phyloP scores from a whole-genome alignment of 2,888 invertebrate species.

The Unio delphinus region DNA sequence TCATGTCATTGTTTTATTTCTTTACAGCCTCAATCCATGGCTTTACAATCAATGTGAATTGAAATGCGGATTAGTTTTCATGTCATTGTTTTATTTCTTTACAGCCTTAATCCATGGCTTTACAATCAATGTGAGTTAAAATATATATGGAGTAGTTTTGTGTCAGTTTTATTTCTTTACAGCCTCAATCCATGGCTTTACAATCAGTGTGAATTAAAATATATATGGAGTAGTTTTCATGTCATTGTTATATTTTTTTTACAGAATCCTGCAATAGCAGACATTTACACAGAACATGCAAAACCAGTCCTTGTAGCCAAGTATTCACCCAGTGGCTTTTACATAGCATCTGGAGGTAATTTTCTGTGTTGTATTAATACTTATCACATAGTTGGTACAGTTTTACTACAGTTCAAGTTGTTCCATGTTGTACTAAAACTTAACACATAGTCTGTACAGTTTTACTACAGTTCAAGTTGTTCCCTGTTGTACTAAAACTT shows the following conservation, averaged over 20 bases:
- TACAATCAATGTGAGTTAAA: constrained; percentile 2
- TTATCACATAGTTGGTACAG: too few relatives aligned
- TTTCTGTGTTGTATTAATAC: not conserved
- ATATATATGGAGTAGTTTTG: not conserved
- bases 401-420: too few relatives aligned
- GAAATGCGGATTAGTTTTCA: not conserved
- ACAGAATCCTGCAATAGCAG: constrained; percentile 91
- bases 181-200: not conserved
- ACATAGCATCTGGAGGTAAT: constrained; percentile 97
- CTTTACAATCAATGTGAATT: constrained; percentile 1
- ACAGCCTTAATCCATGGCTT: constrained; percentile 2
- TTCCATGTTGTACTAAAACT: not conserved
- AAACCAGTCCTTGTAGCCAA: constrained; percentile 96
- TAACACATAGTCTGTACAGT: too few relatives aligned
- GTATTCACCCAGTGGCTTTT: constrained; percentile 97
- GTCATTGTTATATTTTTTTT: constrained; percentile 14
- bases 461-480: too few relatives aligned
- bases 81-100: constrained; percentile 10
- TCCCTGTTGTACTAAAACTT: not conserved
- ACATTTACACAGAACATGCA: constrained; percentile 98
- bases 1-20: constrained; percentile 1
- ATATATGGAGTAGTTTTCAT: not conserved
- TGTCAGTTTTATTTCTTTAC: constrained; percentile 9
- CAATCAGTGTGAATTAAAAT: constrained; percentile 1
- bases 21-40: constrained; percentile 5